phyloP scores from a whole-genome alignment of 2,888 invertebrate genomes.

The Spialia ferax region DNA sequence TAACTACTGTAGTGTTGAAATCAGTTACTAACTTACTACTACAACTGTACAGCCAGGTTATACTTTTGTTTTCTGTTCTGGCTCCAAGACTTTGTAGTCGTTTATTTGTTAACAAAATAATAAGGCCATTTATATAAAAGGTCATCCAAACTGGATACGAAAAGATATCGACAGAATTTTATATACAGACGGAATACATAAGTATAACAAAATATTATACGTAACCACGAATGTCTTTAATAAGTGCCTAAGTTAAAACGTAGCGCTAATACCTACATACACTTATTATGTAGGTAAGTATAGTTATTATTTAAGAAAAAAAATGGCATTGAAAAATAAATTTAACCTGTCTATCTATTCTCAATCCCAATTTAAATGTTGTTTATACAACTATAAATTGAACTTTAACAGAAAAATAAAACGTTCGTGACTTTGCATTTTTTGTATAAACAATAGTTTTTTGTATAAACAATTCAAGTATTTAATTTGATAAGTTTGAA shows the following conservation, averaged over 20 bases:
- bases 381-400: slow-evolving; percentile 10
- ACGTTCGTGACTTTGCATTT: slow-evolving; percentile 27
- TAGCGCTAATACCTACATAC: no score
- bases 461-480: slow-evolving; percentile 17
- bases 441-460: slow-evolving; percentile 25
- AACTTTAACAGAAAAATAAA: slow-evolving; percentile 16
- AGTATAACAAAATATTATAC: no score
- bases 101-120: slow-evolving; percentile 65
- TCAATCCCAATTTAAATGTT: not conserved
- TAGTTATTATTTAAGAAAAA: not conserved
- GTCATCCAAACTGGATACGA: slow-evolving; percentile 73
- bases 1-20: no score
- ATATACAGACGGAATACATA: no score
- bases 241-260: not conserved
- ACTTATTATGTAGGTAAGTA: not conserved
- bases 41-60: no score
- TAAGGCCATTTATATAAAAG: slow-evolving; percentile 77
- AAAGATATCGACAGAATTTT: slow-evolving; percentile 62
- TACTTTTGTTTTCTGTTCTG: no score
- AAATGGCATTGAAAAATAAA: not conserved
- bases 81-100: no score
- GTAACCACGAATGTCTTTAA: slow-evolving; percentile 42
- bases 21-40: no score
- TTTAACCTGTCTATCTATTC: not conserved
- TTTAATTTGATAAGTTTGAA: slow-evolving; percentile 20